Evolutionary conservation across 2,113 vertebrate genomes (phyloP).

Genomic region (Ophiodon elongatus): DNA sequence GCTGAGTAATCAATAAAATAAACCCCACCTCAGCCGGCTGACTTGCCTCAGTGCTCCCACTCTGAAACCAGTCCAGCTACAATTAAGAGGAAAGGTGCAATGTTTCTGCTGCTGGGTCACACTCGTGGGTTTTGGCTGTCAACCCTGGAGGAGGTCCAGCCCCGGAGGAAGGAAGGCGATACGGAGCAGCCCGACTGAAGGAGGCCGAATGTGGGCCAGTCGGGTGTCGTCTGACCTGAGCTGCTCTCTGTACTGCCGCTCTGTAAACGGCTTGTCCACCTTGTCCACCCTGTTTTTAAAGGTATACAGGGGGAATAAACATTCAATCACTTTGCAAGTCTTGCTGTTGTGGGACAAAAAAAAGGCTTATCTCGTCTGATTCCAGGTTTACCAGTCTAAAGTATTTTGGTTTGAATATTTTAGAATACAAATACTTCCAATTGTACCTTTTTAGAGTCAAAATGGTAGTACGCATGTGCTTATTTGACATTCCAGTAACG

Average conservation of each 20-base stretch:
- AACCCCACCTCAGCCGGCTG: background rate
- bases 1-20: too few species aligned
- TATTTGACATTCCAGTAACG: background rate
- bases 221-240: constrained; percentile 19
- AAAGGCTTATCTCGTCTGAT: background rate
- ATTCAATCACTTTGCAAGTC: too few species aligned
- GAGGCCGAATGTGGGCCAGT: constrained; percentile 46
- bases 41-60: background rate
- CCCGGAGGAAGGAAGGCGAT: constrained; percentile 52
- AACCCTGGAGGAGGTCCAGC: constrained; percentile 65
- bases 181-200: background rate
- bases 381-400: background rate
- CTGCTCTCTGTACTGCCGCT: background rate
- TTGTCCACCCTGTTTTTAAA: background rate
- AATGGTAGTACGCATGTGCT: background rate
- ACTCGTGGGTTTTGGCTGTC: constrained; percentile 63
- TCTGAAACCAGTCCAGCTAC: constrained; percentile 37
- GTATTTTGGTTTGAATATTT: background rate
- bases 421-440: background rate
- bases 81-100: constrained; percentile 67
- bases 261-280: background rate
- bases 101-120: constrained; percentile 70
- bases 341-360: too few species aligned
- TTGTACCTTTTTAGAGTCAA: background rate
- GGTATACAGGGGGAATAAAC: too few species aligned